Evolutionary conservation across 2,113 vertebrate species (phyloP), one percentile per base, ranked within the genome.

Genomic region (Indri indri): DNA sequence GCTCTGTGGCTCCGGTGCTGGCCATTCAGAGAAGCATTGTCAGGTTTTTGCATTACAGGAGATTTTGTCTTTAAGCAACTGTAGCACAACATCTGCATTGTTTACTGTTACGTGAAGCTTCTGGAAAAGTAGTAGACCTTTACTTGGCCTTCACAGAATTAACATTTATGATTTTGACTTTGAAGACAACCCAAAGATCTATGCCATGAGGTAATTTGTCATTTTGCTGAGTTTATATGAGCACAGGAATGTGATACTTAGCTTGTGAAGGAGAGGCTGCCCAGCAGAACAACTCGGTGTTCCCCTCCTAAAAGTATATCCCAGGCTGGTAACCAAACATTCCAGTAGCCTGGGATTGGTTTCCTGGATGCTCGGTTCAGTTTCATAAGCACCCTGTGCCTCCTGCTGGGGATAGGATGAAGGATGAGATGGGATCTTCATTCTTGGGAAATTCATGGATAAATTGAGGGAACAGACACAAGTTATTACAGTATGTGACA

Each of bases 351-450:
- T 11, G 47, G 30, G 40, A 6, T 8, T 4, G 37, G 81, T 34
- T 59, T 42, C 27, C 2, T 0, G 1, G 22, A 0, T 1, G 0
- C 22, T n/a, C 13, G 0, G 23, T 40, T 32, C 50, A 27, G n/a
- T 57, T 32, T 65, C 16, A 23, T 25, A 12, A 17, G 42, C 40
- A 18, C 47, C 65, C 32, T 2, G 0, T 2, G 25, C 30, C 16
- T n/a, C 37, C 65, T 45, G 22, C 81, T n/a, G 37, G 76, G 42
- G 23, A 22, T 40, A 13, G 54, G 3, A 47, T 34, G 65, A 85
- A 10, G 52, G 37, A 6, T 22, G 23, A n/a, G 40, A 12, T 5
- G 6, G 80, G 1, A 17, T 57, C 95, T 70, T 76, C 9, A 0
- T 80, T 80, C 66, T 68, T 8, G 0, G 42, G 80, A 61, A 68